These are phyloP conservation scores for Fissipunctia ypsillon DNA, from an alignment of 2,888 invertebrate species.

Conservation along the genomic window DNA sequence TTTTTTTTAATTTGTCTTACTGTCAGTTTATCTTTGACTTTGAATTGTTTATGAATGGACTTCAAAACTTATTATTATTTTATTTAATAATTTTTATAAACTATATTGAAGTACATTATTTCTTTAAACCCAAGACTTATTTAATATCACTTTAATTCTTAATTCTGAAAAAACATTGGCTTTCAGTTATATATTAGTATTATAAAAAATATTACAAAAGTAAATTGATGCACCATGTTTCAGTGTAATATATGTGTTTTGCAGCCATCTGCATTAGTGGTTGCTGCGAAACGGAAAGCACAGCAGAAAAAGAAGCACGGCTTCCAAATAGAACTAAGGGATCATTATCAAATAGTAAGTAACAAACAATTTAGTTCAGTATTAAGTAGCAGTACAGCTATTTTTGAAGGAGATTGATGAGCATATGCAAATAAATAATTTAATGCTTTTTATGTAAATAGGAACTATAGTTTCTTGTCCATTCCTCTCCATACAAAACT, in stretches of 20 bases:
- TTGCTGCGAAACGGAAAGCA: constrained; percentile 93
- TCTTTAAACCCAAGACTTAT: background rate
- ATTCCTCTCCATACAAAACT: too few relatives aligned
- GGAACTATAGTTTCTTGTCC: too few relatives aligned
- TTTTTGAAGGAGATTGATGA: too few relatives aligned
- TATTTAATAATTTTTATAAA: background rate
- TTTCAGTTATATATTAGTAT: background rate
- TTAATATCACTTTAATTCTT: background rate
- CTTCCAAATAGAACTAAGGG: constrained; percentile 88
- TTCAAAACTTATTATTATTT: background rate
- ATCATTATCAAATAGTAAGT: constrained; percentile 92
- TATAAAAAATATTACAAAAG: background rate
- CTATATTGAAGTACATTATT: background rate
- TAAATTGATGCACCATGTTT: constrained; percentile 27
- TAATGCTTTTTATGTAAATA: too few relatives aligned
- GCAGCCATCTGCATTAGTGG: constrained; percentile 89
- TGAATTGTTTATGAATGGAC: constrained; percentile 13
- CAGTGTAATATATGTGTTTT: constrained; percentile 51
- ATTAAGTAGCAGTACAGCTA: background rate
- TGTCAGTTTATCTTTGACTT: constrained; percentile 18
- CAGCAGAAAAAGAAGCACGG: constrained; percentile 90
- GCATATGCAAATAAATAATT: too few relatives aligned
- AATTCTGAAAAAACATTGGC: background rate
- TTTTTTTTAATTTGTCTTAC: background rate
- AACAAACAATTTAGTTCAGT: background rate